Conservation (phyloP, 2,113 vertebrate genomes). For the Phaethornis superciliosus region DNA sequence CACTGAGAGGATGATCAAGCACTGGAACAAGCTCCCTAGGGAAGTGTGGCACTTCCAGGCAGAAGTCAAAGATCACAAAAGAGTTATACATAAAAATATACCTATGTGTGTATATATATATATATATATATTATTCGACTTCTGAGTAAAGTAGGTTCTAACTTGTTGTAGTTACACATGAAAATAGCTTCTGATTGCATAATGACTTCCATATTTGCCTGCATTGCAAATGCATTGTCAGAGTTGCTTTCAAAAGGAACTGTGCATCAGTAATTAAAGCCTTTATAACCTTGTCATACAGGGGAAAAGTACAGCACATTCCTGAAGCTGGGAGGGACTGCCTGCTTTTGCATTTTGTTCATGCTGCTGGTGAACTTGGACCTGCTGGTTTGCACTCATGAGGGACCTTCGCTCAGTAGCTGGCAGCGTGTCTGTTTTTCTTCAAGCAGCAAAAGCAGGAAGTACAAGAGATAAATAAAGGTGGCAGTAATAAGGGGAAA, state of each 20-base stretch:
- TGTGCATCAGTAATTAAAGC: not conserved
- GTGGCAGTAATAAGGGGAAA: not conserved
- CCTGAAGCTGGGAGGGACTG: not conserved
- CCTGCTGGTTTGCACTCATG: rapidly evolving
- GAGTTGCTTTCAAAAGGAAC: not conserved
- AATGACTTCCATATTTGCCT: not conserved
- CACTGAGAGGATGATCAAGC: not conserved
- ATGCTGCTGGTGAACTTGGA: not conserved
- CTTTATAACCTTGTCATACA: not conserved
- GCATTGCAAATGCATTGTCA: not conserved
- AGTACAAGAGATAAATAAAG: not conserved
- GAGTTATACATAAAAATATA: not conserved
- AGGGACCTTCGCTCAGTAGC: not conserved
- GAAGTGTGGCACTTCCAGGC: not conserved
- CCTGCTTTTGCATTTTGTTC: not conserved
- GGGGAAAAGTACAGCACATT: not conserved
- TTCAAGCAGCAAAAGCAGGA: not conserved
- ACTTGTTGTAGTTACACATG: not conserved
- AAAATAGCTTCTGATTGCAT: not conserved
- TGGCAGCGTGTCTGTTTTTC: not conserved
- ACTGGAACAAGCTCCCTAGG: not conserved
- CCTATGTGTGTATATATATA: rapidly evolving
- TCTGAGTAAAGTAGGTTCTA: not conserved
- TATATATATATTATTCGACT: not conserved
- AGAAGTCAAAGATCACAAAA: not conserved